Base-by-base conservation (phyloP, 2,797 vertebrate genomes). In the Gymnopithys bicolor region DNA sequence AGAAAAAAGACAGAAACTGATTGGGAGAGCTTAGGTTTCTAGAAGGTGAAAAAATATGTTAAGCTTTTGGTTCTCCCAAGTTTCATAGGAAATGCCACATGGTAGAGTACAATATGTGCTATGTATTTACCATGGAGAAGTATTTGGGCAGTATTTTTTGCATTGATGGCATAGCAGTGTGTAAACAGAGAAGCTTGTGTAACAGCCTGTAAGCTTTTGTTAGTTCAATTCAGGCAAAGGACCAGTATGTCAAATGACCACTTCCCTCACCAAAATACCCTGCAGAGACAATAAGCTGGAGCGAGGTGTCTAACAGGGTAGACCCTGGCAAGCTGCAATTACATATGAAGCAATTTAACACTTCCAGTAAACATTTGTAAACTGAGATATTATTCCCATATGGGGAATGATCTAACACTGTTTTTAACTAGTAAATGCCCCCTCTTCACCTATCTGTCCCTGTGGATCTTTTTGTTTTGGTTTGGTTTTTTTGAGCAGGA, bases 81-180 rank as follows among this genome's bases (percentile, higher is more conserved):
- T 90, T 73, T 66, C 45, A 37, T 63, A 55, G 43, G 25, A 73
- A 64, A 69, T 91, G 63, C 59, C 48, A n/a, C 49, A 23, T 22
- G 21, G 8, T 49, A 39, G 41, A 64, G 75, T 67, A 84, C 59
- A 94, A 19, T 63, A 35, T 63, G 67, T 70, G 33, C 49, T 60
- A 30, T 64, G n/a, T 67, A 53, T 81, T 83, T 95, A 85, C 82
- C 77, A 75, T 35, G 39, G 41, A 91, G 41, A 88, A 56, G 37
- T 76, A 95, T 86, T 75, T 64, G 81, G 87, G 85, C 30, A 71
- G 66, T 90, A 76, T 41, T 91, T 95, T 95, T 94, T 96, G 69
- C 92, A 84, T 45, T 25, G 24, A 87, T 80, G 78, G 89, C 49
- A 67, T 63, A 62, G 49, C 58, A 90, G 68, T 88, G 39, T 58